Evolutionary conservation across 2,888 invertebrate species (phyloP), one percentile per base, ranked within the genome.

Genomic region (Lasioglossum figueresi): DNA sequence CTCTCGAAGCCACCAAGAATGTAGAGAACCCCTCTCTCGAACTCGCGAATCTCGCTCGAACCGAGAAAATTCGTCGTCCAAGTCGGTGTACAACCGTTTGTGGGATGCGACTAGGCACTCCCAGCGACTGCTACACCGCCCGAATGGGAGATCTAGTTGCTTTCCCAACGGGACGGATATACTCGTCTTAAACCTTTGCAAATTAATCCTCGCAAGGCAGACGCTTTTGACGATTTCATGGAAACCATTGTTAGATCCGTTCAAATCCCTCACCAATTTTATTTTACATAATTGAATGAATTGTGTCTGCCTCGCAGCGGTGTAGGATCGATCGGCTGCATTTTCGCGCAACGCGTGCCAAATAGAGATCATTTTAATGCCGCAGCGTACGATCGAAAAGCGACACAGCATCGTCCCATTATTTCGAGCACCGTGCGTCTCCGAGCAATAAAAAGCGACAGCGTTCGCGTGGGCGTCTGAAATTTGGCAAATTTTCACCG

Each of bases 21-120:
- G 84, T 74, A 83, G 63, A 83, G 63, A 63, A 31, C 37, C 63
- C 40, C 68, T 66, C 76, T 43, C 79, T 34, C 72, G 72, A 79
- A 56, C 40, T 34, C 70, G 68, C 40, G 77, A 52, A 40, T 56
- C 70, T 4, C 52, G 34, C 52, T 56, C 52, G 52, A 79, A 73
- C 45, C 34, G 73, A 73, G 73, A 63, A 79, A 79, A 79, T 63
- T 73, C 73, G 71, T 45, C 73, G 63, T 27, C 68, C 31, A 23
- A 16, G 40, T 10, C 19, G 34, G 52, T 52, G 45, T 27, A 8
- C 1, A 40, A 27, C n/a, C 56, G 48, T 10, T 68, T n/a, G 68
- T 37, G 43, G 71, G 43, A 43, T 27, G 27, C 31, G 19, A 71
- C 71, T 45, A 71, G 71, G 23, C 48, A 31, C 56, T 12, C 37